phyloP scores from a whole-genome alignment of 2,797 vertebrate genomes.

The Tiaroga cobitis region DNA sequence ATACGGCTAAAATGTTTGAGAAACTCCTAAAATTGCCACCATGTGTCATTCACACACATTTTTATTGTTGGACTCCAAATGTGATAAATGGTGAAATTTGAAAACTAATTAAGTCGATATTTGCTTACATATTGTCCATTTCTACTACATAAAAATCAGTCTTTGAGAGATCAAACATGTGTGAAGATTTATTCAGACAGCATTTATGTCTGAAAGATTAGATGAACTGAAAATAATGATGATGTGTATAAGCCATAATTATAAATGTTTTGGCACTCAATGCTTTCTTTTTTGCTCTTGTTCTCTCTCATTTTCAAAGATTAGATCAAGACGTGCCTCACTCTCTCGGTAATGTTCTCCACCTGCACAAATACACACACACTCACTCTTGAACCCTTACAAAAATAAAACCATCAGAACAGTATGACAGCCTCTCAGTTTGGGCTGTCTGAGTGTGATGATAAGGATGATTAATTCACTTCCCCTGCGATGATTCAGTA shows the following conservation, averaged over 20 bases:
- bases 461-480: slow-evolving; percentile 57
- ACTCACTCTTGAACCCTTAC: slow-evolving; percentile 55
- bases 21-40: slow-evolving; percentile 8
- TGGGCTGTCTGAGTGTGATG: slow-evolving; percentile 53
- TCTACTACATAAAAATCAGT: neutral
- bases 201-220: slow-evolving; percentile 28
- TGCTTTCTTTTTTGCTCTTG: neutral
- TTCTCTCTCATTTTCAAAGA: slow-evolving; percentile 23
- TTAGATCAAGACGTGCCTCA: slow-evolving; percentile 31
- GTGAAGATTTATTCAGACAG: slow-evolving; percentile 12
- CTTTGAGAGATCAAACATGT: slow-evolving; percentile 24
- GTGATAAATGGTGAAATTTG: slow-evolving; percentile 9
- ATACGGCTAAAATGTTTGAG: slow-evolving; percentile 7
- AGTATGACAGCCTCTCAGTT: slow-evolving; percentile 47
- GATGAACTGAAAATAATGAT: slow-evolving; percentile 8
- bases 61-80: neutral
- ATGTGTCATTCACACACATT: neutral
- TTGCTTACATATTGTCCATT: neutral
- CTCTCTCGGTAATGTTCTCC: slow-evolving; percentile 63
- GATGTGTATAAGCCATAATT: slow-evolving; percentile 17
- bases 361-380: slow-evolving; percentile 70
- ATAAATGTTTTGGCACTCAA: neutral
- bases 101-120: slow-evolving; percentile 2
- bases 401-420: slow-evolving; percentile 56
- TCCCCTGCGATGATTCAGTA: slow-evolving; percentile 42